Percentiles rank a stretch among this genome's conserved stretches.
Conservation (phyloP, 2,888 invertebrate species). For the Periphyllus acericola region DNA sequence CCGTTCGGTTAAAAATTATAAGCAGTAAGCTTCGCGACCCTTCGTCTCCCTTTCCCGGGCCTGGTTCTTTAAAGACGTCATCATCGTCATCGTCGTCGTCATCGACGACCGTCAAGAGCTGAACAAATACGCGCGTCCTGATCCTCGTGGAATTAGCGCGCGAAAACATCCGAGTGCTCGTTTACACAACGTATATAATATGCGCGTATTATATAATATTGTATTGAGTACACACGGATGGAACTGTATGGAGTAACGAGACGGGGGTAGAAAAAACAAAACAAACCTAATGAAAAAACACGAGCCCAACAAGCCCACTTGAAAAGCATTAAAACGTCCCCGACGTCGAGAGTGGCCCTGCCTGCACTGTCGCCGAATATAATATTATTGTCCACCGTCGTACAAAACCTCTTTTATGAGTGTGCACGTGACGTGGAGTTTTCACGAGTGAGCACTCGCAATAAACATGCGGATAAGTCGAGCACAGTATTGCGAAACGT, state of each 20-base stretch:
- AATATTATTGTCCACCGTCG: neutral
- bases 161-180: neutral
- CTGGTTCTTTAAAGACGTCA: neutral
- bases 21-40: neutral
- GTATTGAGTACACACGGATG: neutral
- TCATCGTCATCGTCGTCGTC: neutral
- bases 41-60: neutral
- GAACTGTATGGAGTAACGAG: too few relatives aligned
- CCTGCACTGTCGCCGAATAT: neutral
- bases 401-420: neutral
- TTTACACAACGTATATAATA: neutral
- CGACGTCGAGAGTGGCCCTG: neutral
- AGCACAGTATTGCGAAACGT: too few relatives aligned
- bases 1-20: neutral
- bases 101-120: constrained; percentile 24
- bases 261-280: neutral
- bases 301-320: neutral
- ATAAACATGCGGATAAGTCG: too few relatives aligned
- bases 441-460: neutral
- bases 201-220: neutral
- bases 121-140: constrained; percentile 17
- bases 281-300: neutral
- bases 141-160: neutral
- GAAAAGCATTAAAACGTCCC: constrained; percentile 33
- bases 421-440: neutral